Evolutionary conservation across 92 coral and sea anemone species (phyloP), one percentile per base, ranked within the genome.

Genomic region (Phenganax subtilis): DNA sequence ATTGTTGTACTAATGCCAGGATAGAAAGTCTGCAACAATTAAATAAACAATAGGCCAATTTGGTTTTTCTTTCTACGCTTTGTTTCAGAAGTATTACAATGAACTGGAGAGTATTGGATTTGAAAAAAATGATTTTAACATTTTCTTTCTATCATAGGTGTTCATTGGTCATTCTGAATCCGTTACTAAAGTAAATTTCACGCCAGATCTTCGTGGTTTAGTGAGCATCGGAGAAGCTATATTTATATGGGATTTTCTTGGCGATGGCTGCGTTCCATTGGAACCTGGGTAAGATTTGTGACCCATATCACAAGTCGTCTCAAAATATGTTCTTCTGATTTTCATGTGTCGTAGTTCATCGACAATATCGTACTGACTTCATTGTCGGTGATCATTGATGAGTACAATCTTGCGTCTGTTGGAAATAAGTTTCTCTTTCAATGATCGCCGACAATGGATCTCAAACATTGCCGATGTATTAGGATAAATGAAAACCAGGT

Each of bases 81-180:
- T 14, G 3, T 61, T 61, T 7, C 8, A 14, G 28, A 17, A 14
- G 7, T 61, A 37, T 37, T 37, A 37, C 47, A 37, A 37, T 37
- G 47, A 37, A 5, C 47, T 37, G 47, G 47, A 37, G 47, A 37
- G 47, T 5, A 1, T 37, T 37, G 47, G 47, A 37, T 37, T 37
- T 37, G 47, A 37, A 37, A 37, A 20, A 2, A 37, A 5, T 37
- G 47, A 37, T 1, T 37, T 37, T 2, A 1, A 37, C 3, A 37
- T 37, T 37, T 37, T 37, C 47, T 37, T 5, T 37, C 47, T 5
- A 37, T 27, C 61, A 8, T 65, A 96, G 99, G 97, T 96, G 37
- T 96, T 92, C 80, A 96, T 96, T 74, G 99, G 99, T 55, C 99
- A 96, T 63, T 89, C 97, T 53, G 96, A 96, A 55, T 81, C 85